Percentiles rank a stretch among this genome's conserved stretches.
These are phyloP conservation scores for Hiodon tergisus DNA, from an alignment of 2,113 vertebrate genomes.

Conservation along the genomic window DNA sequence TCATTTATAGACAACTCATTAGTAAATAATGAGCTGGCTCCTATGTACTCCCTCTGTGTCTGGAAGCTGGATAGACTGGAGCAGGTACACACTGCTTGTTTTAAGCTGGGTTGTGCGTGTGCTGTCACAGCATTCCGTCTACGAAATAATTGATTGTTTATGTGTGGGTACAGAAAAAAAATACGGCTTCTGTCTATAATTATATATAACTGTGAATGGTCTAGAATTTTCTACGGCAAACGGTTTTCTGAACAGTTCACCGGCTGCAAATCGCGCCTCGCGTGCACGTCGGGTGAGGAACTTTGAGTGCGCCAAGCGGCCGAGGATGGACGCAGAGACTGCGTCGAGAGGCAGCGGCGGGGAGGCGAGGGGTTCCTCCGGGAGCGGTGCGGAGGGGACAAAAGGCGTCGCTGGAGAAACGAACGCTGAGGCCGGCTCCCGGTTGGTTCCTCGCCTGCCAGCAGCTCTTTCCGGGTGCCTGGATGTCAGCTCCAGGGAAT, in stretches of 20 bases:
- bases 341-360: not conserved
- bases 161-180: conserved; percentile 26
- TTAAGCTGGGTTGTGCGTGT: conserved; percentile 42
- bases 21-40: conserved; percentile 62
- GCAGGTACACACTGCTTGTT: conserved; percentile 38
- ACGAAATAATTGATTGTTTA: conserved; percentile 35
- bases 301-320: not conserved
- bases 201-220: conserved; percentile 3
- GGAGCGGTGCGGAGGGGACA: no score
- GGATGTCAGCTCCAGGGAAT: no score
- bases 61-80: conserved; percentile 32
- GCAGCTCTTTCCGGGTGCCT: no score
- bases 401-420: no score
- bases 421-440: no score
- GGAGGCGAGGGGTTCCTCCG: no score
- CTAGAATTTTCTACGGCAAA: conserved; percentile 2
- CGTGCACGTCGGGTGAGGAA: not conserved
- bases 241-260: conserved; percentile 4
- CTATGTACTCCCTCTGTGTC: conserved; percentile 41
- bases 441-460: no score
- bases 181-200: conserved; percentile 11
- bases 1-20: conserved; percentile 76
- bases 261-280: not conserved
- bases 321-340: not conserved
- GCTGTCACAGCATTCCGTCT: conserved; percentile 31